phyloP scores from a whole-genome alignment of 2,113 vertebrate genomes.

The Siniperca knerii region DNA sequence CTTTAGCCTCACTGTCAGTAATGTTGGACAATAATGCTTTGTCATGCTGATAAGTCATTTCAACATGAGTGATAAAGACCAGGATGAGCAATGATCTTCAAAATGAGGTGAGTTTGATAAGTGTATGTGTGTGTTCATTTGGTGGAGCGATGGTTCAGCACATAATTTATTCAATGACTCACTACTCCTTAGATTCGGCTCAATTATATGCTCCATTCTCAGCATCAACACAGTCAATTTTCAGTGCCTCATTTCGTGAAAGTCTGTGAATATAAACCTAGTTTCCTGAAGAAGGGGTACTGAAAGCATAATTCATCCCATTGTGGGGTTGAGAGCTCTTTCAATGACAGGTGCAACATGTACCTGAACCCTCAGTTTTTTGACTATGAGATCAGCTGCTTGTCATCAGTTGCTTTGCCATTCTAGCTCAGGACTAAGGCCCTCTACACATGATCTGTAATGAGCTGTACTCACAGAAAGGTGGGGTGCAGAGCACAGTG shows the following conservation, averaged over 20 bases:
- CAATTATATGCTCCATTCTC: conserved; percentile 40
- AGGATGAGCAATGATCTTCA: conserved; percentile 38
- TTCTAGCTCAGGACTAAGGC: conserved; percentile 6
- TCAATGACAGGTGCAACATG: conserved; percentile 38
- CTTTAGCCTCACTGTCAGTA: conserved; percentile 22
- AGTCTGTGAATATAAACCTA: conserved; percentile 35
- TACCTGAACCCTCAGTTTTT: conserved; percentile 9
- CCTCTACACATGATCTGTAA: conserved; percentile 11
- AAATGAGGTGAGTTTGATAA: conserved; percentile 55
- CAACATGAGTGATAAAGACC: conserved; percentile 28
- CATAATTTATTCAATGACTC: conserved; percentile 70
- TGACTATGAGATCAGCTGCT: conserved; percentile 2
- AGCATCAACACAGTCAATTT: conserved; percentile 30
- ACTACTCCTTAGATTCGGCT: conserved; percentile 49
- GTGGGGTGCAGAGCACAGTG: not conserved
- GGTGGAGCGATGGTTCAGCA: conserved; percentile 49
- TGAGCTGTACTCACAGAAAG: conserved; percentile 16
- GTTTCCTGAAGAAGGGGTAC: conserved; percentile 17
- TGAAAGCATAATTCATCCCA: conserved; percentile 15
- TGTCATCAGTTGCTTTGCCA: conserved; percentile 4
- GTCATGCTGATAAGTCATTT: conserved; percentile 51
- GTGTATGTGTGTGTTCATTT: conserved; percentile 46
- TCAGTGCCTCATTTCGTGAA: conserved; percentile 31
- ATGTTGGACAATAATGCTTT: conserved; percentile 36
- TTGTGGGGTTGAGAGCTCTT: conserved; percentile 37